Evolutionary conservation across 2,113 vertebrate genomes (phyloP).

Genomic region (Myodes glareolus): DNA sequence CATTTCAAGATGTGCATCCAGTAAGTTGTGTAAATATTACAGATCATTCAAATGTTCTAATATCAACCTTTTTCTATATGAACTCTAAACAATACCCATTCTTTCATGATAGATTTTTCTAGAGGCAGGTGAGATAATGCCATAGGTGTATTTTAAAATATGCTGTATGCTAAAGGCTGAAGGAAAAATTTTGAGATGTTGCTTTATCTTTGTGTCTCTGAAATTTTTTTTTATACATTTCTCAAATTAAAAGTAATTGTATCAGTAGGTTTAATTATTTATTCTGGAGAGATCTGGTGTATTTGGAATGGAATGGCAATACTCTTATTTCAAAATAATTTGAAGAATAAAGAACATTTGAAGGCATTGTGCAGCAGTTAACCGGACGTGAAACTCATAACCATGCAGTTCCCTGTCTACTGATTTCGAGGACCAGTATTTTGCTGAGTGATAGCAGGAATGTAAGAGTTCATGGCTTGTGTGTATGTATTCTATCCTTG

Average conservation of each 20-base stretch:
- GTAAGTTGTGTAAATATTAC: neutral
- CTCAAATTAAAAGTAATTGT: conserved; percentile 30
- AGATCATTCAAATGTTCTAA: conserved; percentile 21
- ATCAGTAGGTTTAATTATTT: neutral
- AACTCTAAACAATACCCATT: conserved; percentile 33
- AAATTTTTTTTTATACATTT: conserved; percentile 14
- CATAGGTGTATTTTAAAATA: neutral
- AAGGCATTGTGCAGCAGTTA: conserved; percentile 40
- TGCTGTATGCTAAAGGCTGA: neutral
- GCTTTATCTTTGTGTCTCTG: neutral
- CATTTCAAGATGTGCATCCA: neutral
- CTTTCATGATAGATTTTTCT: neutral
- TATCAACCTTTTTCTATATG: conserved; percentile 19
- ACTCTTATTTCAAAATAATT: conserved; percentile 1
- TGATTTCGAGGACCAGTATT: neutral
- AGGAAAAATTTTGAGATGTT: conserved; percentile 42
- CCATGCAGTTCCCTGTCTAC: neutral
- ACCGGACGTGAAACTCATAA: neutral
- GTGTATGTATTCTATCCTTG: neutral
- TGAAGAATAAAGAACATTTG: conserved; percentile 33
- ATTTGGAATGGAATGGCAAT: neutral
- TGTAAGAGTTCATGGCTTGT: neutral
- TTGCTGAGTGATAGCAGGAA: neutral
- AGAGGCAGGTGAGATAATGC: neutral
- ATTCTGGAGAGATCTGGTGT: neutral